Conservation (phyloP, 2,797 vertebrate genomes). For the Gadopsis marmoratus region DNA sequence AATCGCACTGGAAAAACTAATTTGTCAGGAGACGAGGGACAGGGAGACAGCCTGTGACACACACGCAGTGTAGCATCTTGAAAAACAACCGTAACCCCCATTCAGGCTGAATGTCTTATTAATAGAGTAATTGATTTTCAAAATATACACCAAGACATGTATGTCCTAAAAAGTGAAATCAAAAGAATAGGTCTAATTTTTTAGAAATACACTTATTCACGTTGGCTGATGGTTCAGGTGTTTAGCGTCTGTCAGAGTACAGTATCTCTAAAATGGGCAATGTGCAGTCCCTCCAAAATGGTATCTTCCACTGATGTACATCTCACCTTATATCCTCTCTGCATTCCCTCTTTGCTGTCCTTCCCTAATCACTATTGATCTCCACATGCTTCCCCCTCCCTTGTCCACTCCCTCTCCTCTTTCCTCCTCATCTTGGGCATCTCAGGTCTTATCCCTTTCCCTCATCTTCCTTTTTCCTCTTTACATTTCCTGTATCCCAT, state of each 20-base stretch:
- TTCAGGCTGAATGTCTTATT: too few species aligned
- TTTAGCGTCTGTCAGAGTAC: not conserved
- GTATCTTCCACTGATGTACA: constrained; percentile 43
- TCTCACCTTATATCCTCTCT: constrained; percentile 37
- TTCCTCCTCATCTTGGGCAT: constrained; percentile 1
- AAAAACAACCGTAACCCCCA: too few species aligned
- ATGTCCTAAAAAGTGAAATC: too few species aligned
- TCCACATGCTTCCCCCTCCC: not conserved
- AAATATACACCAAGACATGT: too few species aligned
- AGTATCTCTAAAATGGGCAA: not conserved
- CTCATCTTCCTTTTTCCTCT: not conserved
- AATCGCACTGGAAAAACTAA: too few species aligned
- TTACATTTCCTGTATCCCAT: constrained; percentile 40
- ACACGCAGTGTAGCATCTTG: not conserved
- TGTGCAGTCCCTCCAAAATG: constrained; percentile 20
- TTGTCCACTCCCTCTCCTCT: not conserved
- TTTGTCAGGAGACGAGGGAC: too few species aligned
- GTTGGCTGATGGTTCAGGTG: too few species aligned
- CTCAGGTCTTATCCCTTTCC: constrained; percentile 17
- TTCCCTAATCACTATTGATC: constrained; percentile 65
- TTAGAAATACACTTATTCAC: too few species aligned
- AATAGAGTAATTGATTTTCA: too few species aligned
- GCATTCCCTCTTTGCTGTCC: constrained; percentile 29
- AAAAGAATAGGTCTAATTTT: too few species aligned
- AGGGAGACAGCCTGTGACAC: too few species aligned